Percentiles rank a stretch among this genome's conserved stretches.
Evolutionary conservation across 2,797 vertebrate genomes (phyloP).

Genomic region (Pterois miles): DNA sequence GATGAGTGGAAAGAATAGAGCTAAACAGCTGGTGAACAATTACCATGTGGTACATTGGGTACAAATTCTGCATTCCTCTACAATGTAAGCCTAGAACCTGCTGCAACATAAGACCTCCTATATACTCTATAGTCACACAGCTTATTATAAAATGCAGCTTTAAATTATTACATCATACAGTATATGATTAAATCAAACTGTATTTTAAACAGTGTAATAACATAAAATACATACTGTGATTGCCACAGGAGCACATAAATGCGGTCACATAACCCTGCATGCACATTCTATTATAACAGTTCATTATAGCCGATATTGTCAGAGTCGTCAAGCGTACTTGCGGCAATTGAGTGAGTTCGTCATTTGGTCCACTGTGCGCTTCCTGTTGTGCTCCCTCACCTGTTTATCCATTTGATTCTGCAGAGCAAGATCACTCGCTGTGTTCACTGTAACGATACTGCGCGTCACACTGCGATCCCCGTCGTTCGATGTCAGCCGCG

Average conservation of each 20-base stretch:
- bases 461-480: constrained; percentile 25
- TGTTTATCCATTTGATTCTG: constrained; percentile 28
- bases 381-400: constrained; percentile 21
- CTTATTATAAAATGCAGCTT: constrained; percentile 5
- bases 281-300: neutral
- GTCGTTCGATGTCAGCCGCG: constrained; percentile 40
- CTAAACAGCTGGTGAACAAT: constrained; percentile 59
- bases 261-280: neutral
- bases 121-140: neutral
- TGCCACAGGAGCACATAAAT: neutral
- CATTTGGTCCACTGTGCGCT: neutral
- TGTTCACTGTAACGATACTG: constrained; percentile 51
- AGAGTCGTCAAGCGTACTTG: neutral
- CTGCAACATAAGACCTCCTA: constrained; percentile 20
- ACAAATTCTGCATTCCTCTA: constrained; percentile 34
- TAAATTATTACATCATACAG: constrained; percentile 4
- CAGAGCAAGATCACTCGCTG: constrained; percentile 18
- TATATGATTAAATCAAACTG: constrained; percentile 23
- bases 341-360: neutral
- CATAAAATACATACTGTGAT: neutral
- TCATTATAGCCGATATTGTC: neutral
- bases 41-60: constrained; percentile 37
- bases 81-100: constrained; percentile 21
- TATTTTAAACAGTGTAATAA: constrained; percentile 5
- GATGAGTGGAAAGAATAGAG: constrained; percentile 53